Percentiles rank a stretch among this genome's conserved stretches.
phyloP scores from a whole-genome alignment of 2,888 invertebrate genomes.

The Barypeithes pellucidus region DNA sequence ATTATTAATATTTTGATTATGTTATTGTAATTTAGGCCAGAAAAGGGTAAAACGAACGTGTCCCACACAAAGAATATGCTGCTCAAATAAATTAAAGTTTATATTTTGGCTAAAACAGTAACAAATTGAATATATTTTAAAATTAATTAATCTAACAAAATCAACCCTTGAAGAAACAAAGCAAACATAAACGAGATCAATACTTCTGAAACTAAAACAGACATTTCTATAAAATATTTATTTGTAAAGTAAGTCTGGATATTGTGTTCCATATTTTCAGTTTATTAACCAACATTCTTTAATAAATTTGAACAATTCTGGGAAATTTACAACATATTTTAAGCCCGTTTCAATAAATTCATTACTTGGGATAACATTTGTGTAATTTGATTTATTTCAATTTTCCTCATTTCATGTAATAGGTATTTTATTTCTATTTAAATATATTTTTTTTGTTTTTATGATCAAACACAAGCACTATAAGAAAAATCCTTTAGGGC shows the following conservation, averaged over 20 bases:
- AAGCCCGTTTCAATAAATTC: constrained; percentile 5
- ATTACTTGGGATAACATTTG: neutral
- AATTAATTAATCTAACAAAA: no score
- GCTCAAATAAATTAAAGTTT: no score
- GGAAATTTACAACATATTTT: neutral
- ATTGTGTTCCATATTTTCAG: neutral
- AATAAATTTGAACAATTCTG: neutral
- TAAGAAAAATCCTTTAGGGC: no score
- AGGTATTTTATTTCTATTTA: no score
- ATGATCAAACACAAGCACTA: no score
- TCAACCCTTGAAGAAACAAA: neutral
- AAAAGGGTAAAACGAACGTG: no score
- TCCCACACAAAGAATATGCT: no score
- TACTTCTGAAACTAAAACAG: neutral
- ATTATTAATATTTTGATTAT: no score
- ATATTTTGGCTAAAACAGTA: no score
- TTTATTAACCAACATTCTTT: neutral
- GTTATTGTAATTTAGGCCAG: no score
- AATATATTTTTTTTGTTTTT: no score
- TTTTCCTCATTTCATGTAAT: neutral
- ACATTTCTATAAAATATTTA: neutral
- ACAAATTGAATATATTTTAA: no score
- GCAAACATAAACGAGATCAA: neutral
- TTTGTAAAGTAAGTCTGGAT: neutral
- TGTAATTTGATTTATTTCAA: neutral